phyloP scores from a whole-genome alignment of 2,113 vertebrate species.

The Ascaphus truei region DNA sequence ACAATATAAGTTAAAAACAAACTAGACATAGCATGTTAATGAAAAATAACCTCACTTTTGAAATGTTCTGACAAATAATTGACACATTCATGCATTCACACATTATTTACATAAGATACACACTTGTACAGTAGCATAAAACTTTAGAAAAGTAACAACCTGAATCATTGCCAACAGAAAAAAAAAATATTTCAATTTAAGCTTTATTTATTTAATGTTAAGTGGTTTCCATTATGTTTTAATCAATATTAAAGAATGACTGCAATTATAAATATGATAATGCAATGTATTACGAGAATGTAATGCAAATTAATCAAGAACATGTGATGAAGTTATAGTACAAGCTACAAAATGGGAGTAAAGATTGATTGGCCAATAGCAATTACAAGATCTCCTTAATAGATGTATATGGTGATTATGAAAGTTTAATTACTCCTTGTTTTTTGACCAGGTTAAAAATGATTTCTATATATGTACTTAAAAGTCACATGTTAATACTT shows the following conservation, averaged over 20 bases:
- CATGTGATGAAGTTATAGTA: conserved; percentile 21
- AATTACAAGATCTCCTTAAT: conserved; percentile 28
- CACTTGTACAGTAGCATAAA: not conserved
- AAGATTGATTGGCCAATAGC: conserved; percentile 26
- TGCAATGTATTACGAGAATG: conserved; percentile 34
- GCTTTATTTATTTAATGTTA: conserved; percentile 52
- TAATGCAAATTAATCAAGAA: conserved; percentile 34
- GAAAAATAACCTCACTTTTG: not conserved
- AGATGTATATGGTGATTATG: conserved; percentile 35
- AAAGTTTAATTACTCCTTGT: conserved; percentile 27
- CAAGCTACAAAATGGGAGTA: conserved; percentile 6
- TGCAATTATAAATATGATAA: conserved; percentile 46
- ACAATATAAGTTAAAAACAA: too few species aligned
- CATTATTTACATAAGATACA: conserved; percentile 4
- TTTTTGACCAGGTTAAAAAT: not conserved
- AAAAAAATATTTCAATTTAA: conserved; percentile 33
- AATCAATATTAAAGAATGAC: conserved; percentile 53
- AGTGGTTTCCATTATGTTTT: conserved; percentile 53
- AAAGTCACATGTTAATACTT: not conserved
- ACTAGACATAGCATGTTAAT: not conserved
- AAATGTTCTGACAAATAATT: not conserved
- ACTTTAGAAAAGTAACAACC: not conserved
- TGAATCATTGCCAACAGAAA: conserved; percentile 29
- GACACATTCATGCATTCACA: not conserved
- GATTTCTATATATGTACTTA: not conserved